Evolutionary conservation across 2,888 invertebrate genomes (phyloP), one percentile per base, ranked within the genome.

Genomic region (Micropterix aruncella): DNA sequence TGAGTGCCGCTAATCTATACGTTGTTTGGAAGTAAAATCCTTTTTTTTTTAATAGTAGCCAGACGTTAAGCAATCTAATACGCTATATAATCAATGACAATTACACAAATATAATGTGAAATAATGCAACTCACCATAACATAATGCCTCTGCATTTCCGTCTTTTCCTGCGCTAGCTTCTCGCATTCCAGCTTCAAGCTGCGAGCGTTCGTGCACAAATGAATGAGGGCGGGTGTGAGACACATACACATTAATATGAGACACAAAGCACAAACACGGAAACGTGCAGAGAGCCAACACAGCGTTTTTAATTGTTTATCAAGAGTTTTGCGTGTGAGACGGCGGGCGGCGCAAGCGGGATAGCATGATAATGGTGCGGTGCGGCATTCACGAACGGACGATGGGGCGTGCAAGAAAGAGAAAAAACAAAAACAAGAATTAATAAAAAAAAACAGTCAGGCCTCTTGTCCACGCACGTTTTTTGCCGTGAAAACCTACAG

Each of bases 71-170:
- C n/a, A n/a, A n/a, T n/a, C n/a, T n/a, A n/a, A n/a, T n/a, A n/a
- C n/a, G n/a, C n/a, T n/a, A n/a, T n/a, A n/a, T n/a, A n/a, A n/a
- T n/a, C n/a, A n/a, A n/a, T n/a, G n/a, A n/a, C n/a, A n/a, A n/a
- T n/a, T n/a, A n/a, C n/a, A n/a, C n/a, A n/a, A n/a, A n/a, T n/a
- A n/a, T n/a, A n/a, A n/a, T 38, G n/a, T 38, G 15, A 15, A 9
- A 15, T 16, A 27, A 27, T 7, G 27, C 27, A 12, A 27, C 52
- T 82, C 77, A 95, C 94, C 94, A 96, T 95, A 58, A 95, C 94
- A 77, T 95, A 96, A 77, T 96, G 94, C 69, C 96, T 78, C 70
- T 96, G 95, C 85, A 96, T 93, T 77, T 95, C 94, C 57, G 94
- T 95, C 75, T 96, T 96, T 73, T 96, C 96, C 67, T 85, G 88